Evolutionary conservation across 53 echinoderm and acorn worm species (phyloP).

Genomic region (Crossaster papposus): DNA sequence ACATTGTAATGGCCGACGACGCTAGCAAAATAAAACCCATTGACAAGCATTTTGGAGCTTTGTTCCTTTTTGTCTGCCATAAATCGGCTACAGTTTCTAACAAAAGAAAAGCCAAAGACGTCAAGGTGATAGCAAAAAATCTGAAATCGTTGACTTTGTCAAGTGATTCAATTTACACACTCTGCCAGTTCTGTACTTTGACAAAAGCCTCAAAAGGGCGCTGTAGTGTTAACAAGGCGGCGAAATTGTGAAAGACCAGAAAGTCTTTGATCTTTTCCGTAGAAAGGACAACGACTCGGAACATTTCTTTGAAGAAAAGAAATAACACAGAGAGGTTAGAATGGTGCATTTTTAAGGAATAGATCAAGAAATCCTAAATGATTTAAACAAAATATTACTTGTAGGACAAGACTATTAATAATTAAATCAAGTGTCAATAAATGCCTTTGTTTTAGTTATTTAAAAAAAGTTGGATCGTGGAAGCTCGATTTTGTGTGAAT

Average conservation of each 20-base stretch:
- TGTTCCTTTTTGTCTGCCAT: not conserved
- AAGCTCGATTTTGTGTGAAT: too few relatives aligned
- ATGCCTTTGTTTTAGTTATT: too few relatives aligned
- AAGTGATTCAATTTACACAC: not conserved
- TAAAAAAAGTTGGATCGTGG: too few relatives aligned
- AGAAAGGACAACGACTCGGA: not conserved
- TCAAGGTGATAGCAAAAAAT: not conserved
- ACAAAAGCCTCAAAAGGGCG: not conserved
- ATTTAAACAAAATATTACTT: too few relatives aligned
- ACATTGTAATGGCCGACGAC: not conserved
- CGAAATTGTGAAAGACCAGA: not conserved
- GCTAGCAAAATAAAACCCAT: not conserved
- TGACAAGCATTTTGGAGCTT: not conserved
- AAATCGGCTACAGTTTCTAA: slow-evolving; percentile 28
- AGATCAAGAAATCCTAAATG: too few relatives aligned
- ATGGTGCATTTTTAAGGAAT: too few relatives aligned
- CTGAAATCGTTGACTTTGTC: not conserved
- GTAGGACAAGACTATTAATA: too few relatives aligned
- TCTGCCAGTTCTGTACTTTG: not conserved
- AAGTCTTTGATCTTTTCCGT: not conserved
- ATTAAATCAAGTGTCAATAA: too few relatives aligned
- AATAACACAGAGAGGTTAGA: too few relatives aligned
- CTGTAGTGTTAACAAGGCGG: not conserved
- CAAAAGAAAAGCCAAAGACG: not conserved
- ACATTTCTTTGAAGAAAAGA: not conserved